Base-by-base conservation (phyloP, 2,888 invertebrate genomes). In the Melangyna quadrimaculata region DNA sequence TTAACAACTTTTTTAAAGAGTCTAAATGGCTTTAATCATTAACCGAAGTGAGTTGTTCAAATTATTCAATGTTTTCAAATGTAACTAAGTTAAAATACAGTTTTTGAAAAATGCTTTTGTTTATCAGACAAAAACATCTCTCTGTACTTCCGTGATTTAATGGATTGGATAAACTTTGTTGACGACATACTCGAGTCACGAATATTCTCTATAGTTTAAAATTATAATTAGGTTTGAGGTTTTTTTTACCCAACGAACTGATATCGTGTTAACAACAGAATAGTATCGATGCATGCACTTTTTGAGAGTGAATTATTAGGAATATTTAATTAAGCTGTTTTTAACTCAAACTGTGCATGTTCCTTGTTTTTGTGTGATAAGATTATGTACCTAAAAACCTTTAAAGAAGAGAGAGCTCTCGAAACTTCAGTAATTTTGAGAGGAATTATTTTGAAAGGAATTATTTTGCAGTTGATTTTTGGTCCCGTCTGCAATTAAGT, bases 111-210 rank as follows among this genome's bases (percentile, higher is more conserved):
- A 27, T 17, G 12, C 43, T 43, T 17, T 17, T 37, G n/a, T 8
- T 63, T 24, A 27, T 63, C 45, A 43, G 6, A 19, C 17, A 0
- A 35, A 35, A 59, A 35, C 9, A 29, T 29, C 35, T 14, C 22
- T 22, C 17, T 45, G 19, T 29, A 29, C 63, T 65, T 65, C 63
- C 45, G 63, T 45, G 45, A 45, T 45, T 19, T 19, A 24, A 65
- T 29, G 19, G 32, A 63, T 17, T 45, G 7, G 14, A 19, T 65
- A 40, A 43, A 27, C 43, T 17, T 27, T 51, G 51, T 51, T 37
- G 59, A 59, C 10, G 19, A 35, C 17, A 8, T 24, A 37, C 6
- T 61, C 2, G 9, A 17, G 19, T 65, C 63, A 65, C 63, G 63
- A 45, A 65, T n/a, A 43, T 43, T 40, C 43, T 27, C 4, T 17